phyloP scores from a whole-genome alignment of 2,113 vertebrate species.

The Nycticorax nycticorax region DNA sequence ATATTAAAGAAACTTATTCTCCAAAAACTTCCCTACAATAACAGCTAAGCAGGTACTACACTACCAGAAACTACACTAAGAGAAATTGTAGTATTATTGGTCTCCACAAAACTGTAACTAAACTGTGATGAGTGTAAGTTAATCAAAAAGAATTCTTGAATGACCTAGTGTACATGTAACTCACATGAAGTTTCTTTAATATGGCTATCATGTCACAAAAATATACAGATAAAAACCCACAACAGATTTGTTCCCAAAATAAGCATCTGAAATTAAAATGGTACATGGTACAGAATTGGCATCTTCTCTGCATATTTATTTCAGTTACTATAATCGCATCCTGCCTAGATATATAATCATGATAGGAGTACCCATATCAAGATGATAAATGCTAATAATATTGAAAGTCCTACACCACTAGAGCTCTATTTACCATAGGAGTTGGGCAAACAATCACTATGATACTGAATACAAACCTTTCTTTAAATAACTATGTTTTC shows the following conservation, averaged over 20 bases:
- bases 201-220: background rate
- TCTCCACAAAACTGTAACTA: background rate
- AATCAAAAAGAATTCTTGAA: background rate
- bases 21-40: background rate
- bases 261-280: background rate
- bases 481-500: accelerated
- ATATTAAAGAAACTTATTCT: background rate
- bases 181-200: background rate
- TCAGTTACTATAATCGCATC: background rate
- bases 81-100: background rate
- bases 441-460: background rate
- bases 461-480: background rate
- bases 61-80: background rate
- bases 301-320: background rate
- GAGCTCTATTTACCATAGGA: background rate
- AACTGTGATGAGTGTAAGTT: background rate
- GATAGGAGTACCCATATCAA: background rate
- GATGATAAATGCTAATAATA: background rate
- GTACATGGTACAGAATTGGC: accelerated
- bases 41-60: background rate
- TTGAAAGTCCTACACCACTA: background rate
- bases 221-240: background rate
- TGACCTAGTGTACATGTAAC: background rate
- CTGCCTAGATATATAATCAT: background rate
- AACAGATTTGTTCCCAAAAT: background rate